A percentile compares a stretch with the other conserved stretches of the same genome.
phyloP scores from a whole-genome alignment of 2,113 vertebrate genomes.

The Tenebrosternarchus preto region DNA sequence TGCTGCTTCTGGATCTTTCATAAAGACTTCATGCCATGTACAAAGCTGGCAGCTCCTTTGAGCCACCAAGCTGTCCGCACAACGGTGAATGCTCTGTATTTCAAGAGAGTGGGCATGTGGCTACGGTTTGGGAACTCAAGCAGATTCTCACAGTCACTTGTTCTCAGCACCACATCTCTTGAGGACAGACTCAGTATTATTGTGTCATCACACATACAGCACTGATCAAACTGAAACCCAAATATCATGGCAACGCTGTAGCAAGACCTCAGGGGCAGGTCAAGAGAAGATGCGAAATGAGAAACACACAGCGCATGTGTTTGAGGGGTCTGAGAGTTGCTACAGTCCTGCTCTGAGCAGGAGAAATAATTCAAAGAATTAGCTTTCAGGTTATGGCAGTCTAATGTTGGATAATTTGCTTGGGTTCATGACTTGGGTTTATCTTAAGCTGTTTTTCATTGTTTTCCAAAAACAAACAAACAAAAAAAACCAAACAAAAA shows the following conservation, averaged over 20 bases:
- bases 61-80: no score
- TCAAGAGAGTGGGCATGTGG: not conserved
- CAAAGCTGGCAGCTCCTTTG: not conserved
- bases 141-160: not conserved
- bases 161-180: not conserved
- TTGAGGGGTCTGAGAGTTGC: constrained; percentile 50
- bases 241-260: constrained; percentile 14
- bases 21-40: not conserved
- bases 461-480: not conserved
- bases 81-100: not conserved
- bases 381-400: not conserved
- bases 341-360: constrained; percentile 50
- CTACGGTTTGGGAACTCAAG: not conserved
- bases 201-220: constrained; percentile 20
- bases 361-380: constrained; percentile 54
- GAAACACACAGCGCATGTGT: constrained; percentile 45
- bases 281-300: constrained; percentile 51
- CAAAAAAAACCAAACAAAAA: no score
- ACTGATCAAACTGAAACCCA: not conserved
- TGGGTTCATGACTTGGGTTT: not conserved
- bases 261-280: constrained; percentile 46
- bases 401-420: not conserved
- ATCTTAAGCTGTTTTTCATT: not conserved
- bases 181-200: not conserved
- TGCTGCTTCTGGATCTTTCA: constrained; percentile 14